A percentile compares a stretch with the other conserved stretches of the same genome.
Evolutionary conservation across 2,113 vertebrate genomes (phyloP).

Genomic region (Holacanthus passer): DNA sequence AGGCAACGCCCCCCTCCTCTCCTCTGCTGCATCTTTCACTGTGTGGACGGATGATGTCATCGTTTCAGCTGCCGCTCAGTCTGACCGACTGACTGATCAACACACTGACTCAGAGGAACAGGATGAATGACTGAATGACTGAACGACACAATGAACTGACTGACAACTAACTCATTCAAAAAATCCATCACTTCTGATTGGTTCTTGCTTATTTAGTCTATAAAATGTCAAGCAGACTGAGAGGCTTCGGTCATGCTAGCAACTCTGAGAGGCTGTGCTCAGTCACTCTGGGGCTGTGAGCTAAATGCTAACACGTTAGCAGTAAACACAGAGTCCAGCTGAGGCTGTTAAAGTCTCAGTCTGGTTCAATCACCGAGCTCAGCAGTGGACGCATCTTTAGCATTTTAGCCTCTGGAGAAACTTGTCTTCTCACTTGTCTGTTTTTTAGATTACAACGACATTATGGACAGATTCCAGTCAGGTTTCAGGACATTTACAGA

Average conservation of each 20-base stretch:
- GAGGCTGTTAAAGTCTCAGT: too few species aligned
- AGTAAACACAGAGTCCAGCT: not conserved
- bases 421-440: too few species aligned
- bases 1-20: constrained; percentile 68
- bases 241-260: not conserved
- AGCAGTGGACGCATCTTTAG: too few species aligned
- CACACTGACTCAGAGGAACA: not conserved
- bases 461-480: not conserved
- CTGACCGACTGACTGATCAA: not conserved
- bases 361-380: too few species aligned
- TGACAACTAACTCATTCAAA: not conserved
- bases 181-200: not conserved
- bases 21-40: constrained; percentile 88
- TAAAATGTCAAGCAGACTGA: not conserved
- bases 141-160: too few species aligned
- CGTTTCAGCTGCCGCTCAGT: constrained; percentile 45
- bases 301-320: not conserved
- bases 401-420: too few species aligned
- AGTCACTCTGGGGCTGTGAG: too few species aligned
- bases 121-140: not conserved
- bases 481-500: not conserved
- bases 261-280: too few species aligned
- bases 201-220: too few species aligned
- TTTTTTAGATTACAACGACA: too few species aligned
- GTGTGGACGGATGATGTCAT: constrained; percentile 85